These are phyloP conservation scores for Leptestheria dahalacensis DNA, from an alignment of 1,140 invertebrate species.

Conservation along the genomic window DNA sequence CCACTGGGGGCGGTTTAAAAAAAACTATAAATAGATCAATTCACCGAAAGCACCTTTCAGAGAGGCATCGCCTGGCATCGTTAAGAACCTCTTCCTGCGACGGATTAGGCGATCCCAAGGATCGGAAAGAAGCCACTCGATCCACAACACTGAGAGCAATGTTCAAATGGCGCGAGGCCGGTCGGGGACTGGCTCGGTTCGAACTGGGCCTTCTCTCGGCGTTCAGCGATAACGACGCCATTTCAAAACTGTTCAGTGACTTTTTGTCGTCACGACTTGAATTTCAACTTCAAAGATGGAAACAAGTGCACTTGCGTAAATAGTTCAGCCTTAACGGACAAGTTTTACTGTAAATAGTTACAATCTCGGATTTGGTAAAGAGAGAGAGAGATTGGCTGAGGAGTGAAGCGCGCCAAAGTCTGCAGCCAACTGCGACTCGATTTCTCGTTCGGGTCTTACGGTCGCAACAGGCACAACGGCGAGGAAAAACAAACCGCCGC, in stretches of 20 bases:
- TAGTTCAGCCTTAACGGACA: too few species aligned
- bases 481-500: too few species aligned
- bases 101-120: not conserved
- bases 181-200: not conserved
- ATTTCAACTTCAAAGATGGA: too few species aligned
- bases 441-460: too few species aligned
- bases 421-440: not conserved
- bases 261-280: too few species aligned
- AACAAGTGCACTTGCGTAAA: too few species aligned
- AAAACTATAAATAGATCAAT: too few species aligned
- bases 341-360: too few species aligned
- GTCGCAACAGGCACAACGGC: too few species aligned
- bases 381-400: not conserved
- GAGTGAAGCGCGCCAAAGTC: not conserved
- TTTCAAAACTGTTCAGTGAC: too few species aligned
- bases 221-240: not conserved
- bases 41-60: conserved; percentile 3
- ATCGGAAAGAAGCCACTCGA: conserved; percentile 5
- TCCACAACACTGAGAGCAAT: not conserved
- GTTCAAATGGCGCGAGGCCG: not conserved
- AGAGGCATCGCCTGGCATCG: conserved; percentile 9
- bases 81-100: not conserved
- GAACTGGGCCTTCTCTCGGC: not conserved
- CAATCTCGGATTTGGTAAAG: too few species aligned
- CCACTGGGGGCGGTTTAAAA: too few species aligned